Base-by-base conservation (phyloP, 2,797 vertebrate genomes). In the Poliocrania exsul region DNA sequence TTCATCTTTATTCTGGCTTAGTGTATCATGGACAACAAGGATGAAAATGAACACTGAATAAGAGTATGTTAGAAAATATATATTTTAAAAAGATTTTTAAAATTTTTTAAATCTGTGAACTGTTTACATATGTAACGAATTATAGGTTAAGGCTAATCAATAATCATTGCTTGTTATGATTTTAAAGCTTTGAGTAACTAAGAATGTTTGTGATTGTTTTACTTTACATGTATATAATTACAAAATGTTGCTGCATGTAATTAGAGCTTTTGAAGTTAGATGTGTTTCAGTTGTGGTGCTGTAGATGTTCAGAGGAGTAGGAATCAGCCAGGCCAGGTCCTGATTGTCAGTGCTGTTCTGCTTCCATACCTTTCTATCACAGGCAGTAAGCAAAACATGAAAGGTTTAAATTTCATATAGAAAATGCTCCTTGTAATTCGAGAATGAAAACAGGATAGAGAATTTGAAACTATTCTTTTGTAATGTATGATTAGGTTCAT, bases 1-100 rank as follows among this genome's bases (percentile, higher is more conserved):
- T 95, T 92, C 46, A n/a, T 93, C 79, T 92, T 78, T 92, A 29
- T 69, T 83, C 79, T 67, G n/a, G 8, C 37, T 94, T 92, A 77
- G 44, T 54, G 62, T 83, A 24, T 90, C 57, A 33, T 64, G 29
- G 92, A n/a, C 40, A 80, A 24, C 20, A 21, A 88, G 73, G 51
- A 38, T 38, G 40, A 71, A 89, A 79, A 66, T 78, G 54, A 71
- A 64, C 31, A 53, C 31, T 56, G 71, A 60, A 57, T 67, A 28
- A 54, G 54, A 96, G 53, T 40, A 87, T 51, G 19, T 16, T 93
- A 46, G 31, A 57, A 80, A 81, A 81, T 8, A 38, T 0, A 1
- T n/a, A 13, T 70, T 40, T 81, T 35, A 5, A 33, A 66, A 74
- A 53, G 3, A 4, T 51, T 37, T 19, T 56, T 54, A 37, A 53